Conservation (phyloP, 1,140 invertebrate species). For the Trissolcus basalis region DNA sequence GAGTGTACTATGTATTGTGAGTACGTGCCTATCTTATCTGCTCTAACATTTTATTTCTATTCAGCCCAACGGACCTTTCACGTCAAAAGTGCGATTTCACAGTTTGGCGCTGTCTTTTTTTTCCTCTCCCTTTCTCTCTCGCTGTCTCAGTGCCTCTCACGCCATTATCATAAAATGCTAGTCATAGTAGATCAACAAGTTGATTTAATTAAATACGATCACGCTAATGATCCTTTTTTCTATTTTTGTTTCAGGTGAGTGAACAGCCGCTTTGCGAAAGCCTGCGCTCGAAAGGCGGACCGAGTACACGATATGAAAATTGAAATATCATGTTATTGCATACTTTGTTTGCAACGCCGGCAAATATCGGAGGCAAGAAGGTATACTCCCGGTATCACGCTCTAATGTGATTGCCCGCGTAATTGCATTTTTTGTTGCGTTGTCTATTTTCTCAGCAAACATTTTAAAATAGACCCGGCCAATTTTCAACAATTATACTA, state of each 20-base stretch:
- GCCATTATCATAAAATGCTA: constrained; percentile 34
- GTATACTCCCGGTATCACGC: constrained; percentile 5
- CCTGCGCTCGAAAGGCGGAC: constrained; percentile 17
- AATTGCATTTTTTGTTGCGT: constrained; percentile 19
- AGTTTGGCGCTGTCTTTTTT: constrained; percentile 18
- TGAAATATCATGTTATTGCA: constrained; percentile 34
- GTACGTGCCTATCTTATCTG: constrained; percentile 51
- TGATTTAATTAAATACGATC: constrained; percentile 49
- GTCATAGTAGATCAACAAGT: constrained; percentile 40
- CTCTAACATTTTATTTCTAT: constrained; percentile 44
- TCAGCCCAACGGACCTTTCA: constrained; percentile 40
- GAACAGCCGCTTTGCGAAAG: constrained; percentile 40
- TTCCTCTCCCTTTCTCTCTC: background rate
- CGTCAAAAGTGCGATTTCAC: constrained; percentile 50
- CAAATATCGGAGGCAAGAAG: constrained; percentile 25
- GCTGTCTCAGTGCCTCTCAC: constrained; percentile 4
- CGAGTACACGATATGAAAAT: constrained; percentile 36
- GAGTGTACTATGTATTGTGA: constrained; percentile 14
- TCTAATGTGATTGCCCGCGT: constrained; percentile 13
- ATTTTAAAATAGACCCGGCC: too few relatives aligned
- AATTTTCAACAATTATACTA: too few relatives aligned
- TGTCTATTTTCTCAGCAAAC: too few relatives aligned
- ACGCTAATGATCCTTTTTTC: constrained; percentile 29
- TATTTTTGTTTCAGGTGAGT: constrained; percentile 72
- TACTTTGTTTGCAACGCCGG: constrained; percentile 28